Base-by-base conservation (phyloP, 1,140 invertebrate genomes). In the Atta cephalotes region DNA sequence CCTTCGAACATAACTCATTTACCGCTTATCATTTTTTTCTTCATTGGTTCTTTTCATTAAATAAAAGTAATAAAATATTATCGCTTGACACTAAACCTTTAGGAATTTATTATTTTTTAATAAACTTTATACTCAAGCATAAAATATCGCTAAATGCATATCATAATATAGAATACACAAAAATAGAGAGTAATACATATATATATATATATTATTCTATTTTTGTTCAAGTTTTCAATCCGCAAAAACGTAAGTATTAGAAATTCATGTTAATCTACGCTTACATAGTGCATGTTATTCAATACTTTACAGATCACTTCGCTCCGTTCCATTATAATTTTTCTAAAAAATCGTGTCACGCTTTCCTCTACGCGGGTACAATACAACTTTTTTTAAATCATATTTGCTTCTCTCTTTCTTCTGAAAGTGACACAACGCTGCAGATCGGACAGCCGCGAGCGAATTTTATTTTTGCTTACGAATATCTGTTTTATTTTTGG, bases 1-100 rank as follows among this genome's bases (percentile, higher is more conserved):
- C 71, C 77, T 81, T 88, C 77, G 51, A 88, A 35, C 60, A 9
- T 60, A 70, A 88, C 39, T 88, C 66, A 68, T 60, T 63, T 87
- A 56, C 3, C 21, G 9, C 4, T 21, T 14, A n/a, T 31, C 53
- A 25, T 66, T 45, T 66, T 66, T 68, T 60, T 31, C 21, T 21
- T 79, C 35, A 4, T 14, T 45, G 4, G 5, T 5, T 12, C 9
- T 51, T 18, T 7, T 28, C 31, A 7, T 39, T n/a, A n/a, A 35
- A 45, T 1, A 35, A 28, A 18, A 25, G 14, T 56, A 3, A 1
- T 18, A 21, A 63, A 39, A 53, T 12, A 45, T 31, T 6, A 58
- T 39, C 3, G 25, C 28, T 9, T 7, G 7, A 49, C 21, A 49
- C 16, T 31, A 51, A 9, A 51, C 7, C 39, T 79, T 68, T 53